Percentiles rank a stretch among this genome's conserved stretches.
Conservation (phyloP, 2,113 vertebrate species). For the Sprattus sprattus region DNA sequence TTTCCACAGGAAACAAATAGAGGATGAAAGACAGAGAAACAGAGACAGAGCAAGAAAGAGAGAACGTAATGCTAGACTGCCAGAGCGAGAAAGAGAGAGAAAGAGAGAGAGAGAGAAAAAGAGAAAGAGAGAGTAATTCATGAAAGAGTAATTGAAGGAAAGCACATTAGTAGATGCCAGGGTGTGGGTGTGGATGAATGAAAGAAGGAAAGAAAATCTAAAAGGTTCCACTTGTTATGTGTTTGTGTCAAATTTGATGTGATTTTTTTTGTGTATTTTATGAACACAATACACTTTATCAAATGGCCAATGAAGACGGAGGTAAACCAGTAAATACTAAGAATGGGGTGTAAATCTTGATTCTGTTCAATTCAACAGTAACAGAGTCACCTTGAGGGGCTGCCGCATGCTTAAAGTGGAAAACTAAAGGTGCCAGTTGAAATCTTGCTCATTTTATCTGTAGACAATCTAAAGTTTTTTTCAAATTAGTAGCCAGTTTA, state of each 20-base stretch:
- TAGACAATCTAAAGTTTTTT: neutral
- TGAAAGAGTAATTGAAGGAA: conserved; percentile 66
- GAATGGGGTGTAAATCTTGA: neutral
- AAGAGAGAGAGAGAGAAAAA: neutral
- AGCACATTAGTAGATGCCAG: conserved; percentile 57
- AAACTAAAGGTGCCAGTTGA: neutral
- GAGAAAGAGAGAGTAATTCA: conserved; percentile 51
- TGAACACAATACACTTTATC: neutral
- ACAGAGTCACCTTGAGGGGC: neutral
- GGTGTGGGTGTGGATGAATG: conserved; percentile 25
- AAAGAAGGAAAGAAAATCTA: neutral
- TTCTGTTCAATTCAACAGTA: no score
- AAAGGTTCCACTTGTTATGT: neutral
- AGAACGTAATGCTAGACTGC: conserved; percentile 51
- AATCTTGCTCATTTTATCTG: neutral
- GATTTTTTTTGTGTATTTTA: conserved; percentile 11
- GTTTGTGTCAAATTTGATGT: neutral
- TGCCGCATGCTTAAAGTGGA: neutral
- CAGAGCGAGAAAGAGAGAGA: neutral
- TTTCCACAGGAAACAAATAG: neutral
- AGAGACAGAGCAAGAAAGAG: neutral
- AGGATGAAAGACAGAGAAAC: neutral
- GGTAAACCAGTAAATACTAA: neutral
- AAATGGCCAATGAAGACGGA: neutral
- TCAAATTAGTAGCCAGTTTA: neutral